Conservation (phyloP, 2,888 invertebrate species). For the Eledona agricola region DNA sequence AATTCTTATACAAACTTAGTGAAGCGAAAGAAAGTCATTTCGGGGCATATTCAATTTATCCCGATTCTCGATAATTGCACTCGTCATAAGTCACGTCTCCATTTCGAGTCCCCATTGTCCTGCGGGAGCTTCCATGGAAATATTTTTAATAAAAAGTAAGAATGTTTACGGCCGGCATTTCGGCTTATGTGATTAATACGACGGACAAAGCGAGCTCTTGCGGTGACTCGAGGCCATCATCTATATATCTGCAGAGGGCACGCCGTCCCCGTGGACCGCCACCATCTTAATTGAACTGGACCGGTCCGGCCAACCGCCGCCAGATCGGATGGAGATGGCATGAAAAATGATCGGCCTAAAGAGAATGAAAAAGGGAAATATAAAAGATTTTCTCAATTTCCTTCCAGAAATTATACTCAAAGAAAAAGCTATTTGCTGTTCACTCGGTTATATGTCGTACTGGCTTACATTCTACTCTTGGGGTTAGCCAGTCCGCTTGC, state of each 20-base stretch:
- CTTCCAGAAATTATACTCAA: slow-evolving; percentile 62
- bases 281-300: slow-evolving; percentile 63
- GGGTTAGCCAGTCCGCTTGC: slow-evolving; percentile 27
- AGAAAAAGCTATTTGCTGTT: slow-evolving; percentile 59
- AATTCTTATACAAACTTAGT: slow-evolving; percentile 42
- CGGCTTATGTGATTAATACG: slow-evolving; percentile 6
- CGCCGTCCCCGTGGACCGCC: slow-evolving; percentile 55
- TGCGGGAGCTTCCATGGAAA: slow-evolving; percentile 32
- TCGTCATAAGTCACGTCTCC: no score
- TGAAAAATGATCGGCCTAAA: slow-evolving; percentile 64
- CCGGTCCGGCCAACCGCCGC: slow-evolving; percentile 50
- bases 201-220: slow-evolving; percentile 1
- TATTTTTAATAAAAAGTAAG: slow-evolving; percentile 15
- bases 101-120: no score
- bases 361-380: slow-evolving; percentile 62
- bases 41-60: slow-evolving; percentile 36
- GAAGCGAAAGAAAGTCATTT: slow-evolving; percentile 42
- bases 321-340: slow-evolving; percentile 61
- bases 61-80: no score
- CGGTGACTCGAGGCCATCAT: slow-evolving; percentile 17
- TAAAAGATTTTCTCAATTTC: slow-evolving; percentile 64
- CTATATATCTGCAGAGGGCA: slow-evolving; percentile 17
- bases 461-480: slow-evolving; percentile 40
- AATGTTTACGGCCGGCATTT: slow-evolving; percentile 10
- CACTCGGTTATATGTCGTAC: slow-evolving; percentile 52